Base-by-base conservation (phyloP, 2,888 invertebrate species). In the Azorinus chamasolen region DNA sequence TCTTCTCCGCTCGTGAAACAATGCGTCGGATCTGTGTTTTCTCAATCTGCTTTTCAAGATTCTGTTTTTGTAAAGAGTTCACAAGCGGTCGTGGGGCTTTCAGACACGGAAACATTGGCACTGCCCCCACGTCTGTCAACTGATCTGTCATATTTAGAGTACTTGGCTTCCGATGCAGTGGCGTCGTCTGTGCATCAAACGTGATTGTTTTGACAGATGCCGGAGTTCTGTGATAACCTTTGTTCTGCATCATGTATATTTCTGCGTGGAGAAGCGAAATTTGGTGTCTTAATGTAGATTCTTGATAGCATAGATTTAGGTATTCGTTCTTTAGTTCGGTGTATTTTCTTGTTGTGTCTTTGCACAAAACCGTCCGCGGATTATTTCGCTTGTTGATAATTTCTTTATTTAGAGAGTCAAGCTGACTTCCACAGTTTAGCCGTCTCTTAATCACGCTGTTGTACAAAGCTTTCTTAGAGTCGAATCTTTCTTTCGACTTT, bases 221-320 rank as follows among this genome's bases (percentile, higher is more conserved):
- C 3, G 76, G 81, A 18, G 37, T 61, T 66, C 77, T 75, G 41
- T 85, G 81, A 53, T 74, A 81, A 10, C 64, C 61, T 45, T 83
- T 83, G 16, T 79, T 78, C 39, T 84, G 83, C 78, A 81, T 73
- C 71, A 83, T 72, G 64, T 79, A 72, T 20, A 85, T 74, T 45
- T 85, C 83, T 0, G 83, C 78, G 20, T 81, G 73, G 8, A 85
- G 65, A 10, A 83, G 59, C 10, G 79, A 83, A 14, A 85, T 84
- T 32, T 85, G 75, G 39, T 83, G 79, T 24, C 79, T 72, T 8
- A 85, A 58, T 0, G 65, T 37, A 1, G 83, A 69, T 48, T 85
- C 83, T 48, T 84, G 79, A 24, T 74, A 68, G 39, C 83, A 83
- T 2, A 84, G 57, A 2, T 68, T 81, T 16, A 69, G 57, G 53